These are phyloP conservation scores for Masticophis lateralis DNA, from an alignment of 2,797 vertebrate genomes.

Conservation along the genomic window DNA sequence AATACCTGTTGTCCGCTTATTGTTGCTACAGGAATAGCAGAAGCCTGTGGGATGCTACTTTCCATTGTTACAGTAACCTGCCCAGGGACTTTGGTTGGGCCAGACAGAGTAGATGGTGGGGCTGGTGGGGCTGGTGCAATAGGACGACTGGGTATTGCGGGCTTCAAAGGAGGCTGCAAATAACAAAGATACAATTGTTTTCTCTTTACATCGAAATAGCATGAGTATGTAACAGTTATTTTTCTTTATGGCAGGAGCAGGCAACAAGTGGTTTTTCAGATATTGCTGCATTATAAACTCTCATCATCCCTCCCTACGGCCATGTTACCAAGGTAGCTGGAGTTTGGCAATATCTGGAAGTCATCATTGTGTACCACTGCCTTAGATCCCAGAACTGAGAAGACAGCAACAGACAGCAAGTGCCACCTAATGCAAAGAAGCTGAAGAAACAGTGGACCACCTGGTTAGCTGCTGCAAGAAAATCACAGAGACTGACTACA, in stretches of 20 bases:
- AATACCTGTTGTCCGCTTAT: conserved; percentile 96
- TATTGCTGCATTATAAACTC: not conserved
- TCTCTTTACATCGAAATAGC: not conserved
- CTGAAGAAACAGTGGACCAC: not conserved
- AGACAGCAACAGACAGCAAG: not conserved
- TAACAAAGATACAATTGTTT: conserved; percentile 17
- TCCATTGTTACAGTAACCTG: conserved; percentile 94
- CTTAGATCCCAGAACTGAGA: not conserved
- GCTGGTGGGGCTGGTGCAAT: conserved; percentile 97
- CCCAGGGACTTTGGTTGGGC: conserved; percentile 87
- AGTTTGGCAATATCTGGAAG: not conserved
- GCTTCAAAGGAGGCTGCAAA: conserved; percentile 86
- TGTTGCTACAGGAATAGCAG: conserved; percentile 95
- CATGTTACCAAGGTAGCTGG: not conserved
- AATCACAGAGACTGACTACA: not conserved
- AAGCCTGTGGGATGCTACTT: conserved; percentile 87
- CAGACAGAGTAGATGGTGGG: conserved; percentile 86
- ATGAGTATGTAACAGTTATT: not conserved
- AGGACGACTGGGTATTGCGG: conserved; percentile 91
- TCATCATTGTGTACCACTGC: not conserved
- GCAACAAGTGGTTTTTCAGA: not conserved
- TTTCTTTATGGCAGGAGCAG: not conserved
- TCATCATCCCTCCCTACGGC: not conserved
- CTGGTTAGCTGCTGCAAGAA: not conserved
- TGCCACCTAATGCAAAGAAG: not conserved